These are phyloP conservation scores for Psilanteris sp. DNA, from an alignment of 1,140 invertebrate species.

Conservation along the genomic window DNA sequence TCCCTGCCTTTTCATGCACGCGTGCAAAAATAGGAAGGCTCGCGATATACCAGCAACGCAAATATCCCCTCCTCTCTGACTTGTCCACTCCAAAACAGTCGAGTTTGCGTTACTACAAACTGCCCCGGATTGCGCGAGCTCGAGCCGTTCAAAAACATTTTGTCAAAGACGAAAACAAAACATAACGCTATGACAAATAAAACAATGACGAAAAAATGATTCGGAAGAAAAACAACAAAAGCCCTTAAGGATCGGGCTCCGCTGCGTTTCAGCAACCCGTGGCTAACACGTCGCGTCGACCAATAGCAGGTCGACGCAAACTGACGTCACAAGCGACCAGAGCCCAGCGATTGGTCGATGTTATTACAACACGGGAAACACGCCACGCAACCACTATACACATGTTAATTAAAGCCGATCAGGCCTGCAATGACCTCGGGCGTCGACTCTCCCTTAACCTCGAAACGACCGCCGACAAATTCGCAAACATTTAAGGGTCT, in stretches of 20 bases:
- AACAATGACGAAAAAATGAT: background rate
- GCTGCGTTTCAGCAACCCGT: background rate
- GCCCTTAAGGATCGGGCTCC: slow-evolving; percentile 5
- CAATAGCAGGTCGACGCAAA: slow-evolving; percentile 58
- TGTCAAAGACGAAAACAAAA: too few species aligned
- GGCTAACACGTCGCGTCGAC: slow-evolving; percentile 15
- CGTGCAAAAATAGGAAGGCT: slow-evolving; percentile 57
- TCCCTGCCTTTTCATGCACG: slow-evolving; percentile 32
- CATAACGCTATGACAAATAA: too few species aligned
- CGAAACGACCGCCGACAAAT: background rate
- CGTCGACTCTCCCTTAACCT: slow-evolving; percentile 27
- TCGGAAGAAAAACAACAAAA: slow-evolving; percentile 13
- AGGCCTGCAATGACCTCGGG: slow-evolving; percentile 57
- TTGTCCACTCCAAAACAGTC: background rate
- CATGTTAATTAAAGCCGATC: slow-evolving; percentile 73
- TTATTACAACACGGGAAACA: slow-evolving; percentile 75
- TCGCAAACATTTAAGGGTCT: too few species aligned
- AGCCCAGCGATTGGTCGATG: slow-evolving; percentile 67
- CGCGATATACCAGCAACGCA: slow-evolving; percentile 12
- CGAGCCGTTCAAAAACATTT: too few species aligned
- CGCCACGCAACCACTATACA: slow-evolving; percentile 76
- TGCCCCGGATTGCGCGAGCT: too few species aligned
- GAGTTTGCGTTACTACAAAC: too few species aligned
- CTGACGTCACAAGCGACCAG: slow-evolving; percentile 67
- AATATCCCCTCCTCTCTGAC: slow-evolving; percentile 10